A percentile compares a stretch with the other conserved stretches of the same genome.
These are phyloP conservation scores for Margaritifera margaritifera DNA, from an alignment of 2,888 invertebrate species.

Conservation along the genomic window DNA sequence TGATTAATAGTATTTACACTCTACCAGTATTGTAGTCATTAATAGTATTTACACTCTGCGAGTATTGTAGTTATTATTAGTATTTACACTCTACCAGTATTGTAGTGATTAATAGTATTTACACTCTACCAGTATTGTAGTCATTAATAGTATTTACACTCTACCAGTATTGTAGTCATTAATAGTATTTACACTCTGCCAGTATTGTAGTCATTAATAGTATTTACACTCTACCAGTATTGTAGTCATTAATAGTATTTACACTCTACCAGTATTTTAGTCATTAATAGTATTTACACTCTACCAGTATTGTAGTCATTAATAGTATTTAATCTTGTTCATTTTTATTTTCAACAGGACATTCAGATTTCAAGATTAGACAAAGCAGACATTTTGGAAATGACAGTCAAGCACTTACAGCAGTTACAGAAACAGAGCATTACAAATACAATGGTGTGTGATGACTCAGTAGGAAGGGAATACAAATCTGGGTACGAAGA, in stretches of 20 bases:
- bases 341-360: conserved; percentile 24
- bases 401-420: conserved; percentile 36
- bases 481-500: conserved; percentile 4
- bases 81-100: no score
- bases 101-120: background rate
- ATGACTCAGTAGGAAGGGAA: background rate
- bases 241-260: no score
- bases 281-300: no score
- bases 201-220: no score
- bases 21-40: no score
- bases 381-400: conserved; percentile 39
- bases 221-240: background rate
- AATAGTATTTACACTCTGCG: background rate
- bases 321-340: background rate
- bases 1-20: background rate
- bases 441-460: background rate
- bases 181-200: background rate
- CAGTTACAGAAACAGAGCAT: conserved; percentile 30
- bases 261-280: background rate
- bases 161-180: background rate
- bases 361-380: conserved; percentile 42
- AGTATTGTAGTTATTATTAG: background rate
- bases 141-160: background rate
- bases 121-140: no score
- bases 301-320: background rate